A percentile compares a stretch with the other conserved stretches of the same genome.
These are phyloP conservation scores for Tetropium fuscum DNA, from an alignment of 2,888 invertebrate genomes.

Conservation along the genomic window DNA sequence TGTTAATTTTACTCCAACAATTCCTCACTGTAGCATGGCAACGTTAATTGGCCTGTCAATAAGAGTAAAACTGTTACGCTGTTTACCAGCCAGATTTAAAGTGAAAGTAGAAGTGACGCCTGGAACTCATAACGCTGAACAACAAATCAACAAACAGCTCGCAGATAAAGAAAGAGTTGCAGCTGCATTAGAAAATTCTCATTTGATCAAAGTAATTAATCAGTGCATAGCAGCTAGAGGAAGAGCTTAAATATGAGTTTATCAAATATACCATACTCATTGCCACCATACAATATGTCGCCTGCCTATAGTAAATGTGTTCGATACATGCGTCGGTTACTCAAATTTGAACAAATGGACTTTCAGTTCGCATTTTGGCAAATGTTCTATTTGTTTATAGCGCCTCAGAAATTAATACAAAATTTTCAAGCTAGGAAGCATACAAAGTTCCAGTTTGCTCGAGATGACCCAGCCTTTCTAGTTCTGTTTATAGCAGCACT, in stretches of 20 bases:
- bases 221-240: conserved; percentile 76
- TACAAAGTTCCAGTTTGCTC: conserved; percentile 98
- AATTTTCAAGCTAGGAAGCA: conserved; percentile 98
- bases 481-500: conserved; percentile 90
- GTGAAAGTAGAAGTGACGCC: conserved; percentile 88
- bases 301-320: conserved; percentile 90
- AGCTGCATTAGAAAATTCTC: conserved; percentile 94
- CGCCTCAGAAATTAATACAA: conserved; percentile 98
- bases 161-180: conserved; percentile 98
- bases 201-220: conserved; percentile 93
- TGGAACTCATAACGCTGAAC: conserved; percentile 92
- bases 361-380: conserved; percentile 99
- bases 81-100: conserved; percentile 86
- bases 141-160: conserved; percentile 96
- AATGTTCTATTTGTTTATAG: conserved; percentile 93
- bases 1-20: conserved; percentile 95
- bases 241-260: conserved; percentile 42
- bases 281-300: conserved; percentile 77
- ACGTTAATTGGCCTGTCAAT: conserved; percentile 94
- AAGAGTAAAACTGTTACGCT: conserved; percentile 88
- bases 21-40: conserved; percentile 99
- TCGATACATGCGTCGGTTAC: conserved; percentile 85
- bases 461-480: conserved; percentile 98
- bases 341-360: conserved; percentile 98
- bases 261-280: conserved; percentile 72